Evolutionary conservation across 1,140 invertebrate species (phyloP), one percentile per base, ranked within the genome.

Genomic region (Pseudachorutes palmiensis): DNA sequence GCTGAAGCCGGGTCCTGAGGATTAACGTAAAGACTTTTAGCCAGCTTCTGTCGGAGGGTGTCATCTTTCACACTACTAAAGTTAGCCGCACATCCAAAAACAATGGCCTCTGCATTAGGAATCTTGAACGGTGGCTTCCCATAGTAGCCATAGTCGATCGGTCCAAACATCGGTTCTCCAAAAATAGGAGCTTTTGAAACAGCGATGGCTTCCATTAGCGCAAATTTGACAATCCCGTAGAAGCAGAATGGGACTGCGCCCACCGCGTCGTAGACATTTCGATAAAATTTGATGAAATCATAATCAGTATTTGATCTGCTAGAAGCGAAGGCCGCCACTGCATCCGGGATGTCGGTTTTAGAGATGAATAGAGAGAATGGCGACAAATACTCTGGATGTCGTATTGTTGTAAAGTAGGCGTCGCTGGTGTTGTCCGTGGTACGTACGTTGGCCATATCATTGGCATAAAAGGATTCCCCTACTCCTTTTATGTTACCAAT

Each of bases 71-170:
- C 41, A 22, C n/a, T 28, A 61, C 65, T 60, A 30, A 60, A 66
- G 28, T 66, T 66, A 0, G 65, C 65, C 5, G 58, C 65, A 49
- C 65, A 66, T 19, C 65, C 65, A 28, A 66, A 66, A 19, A 48
- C 22, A 9, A 61, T 22, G 29, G 49, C 65, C 9, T 41, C 55
- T 1, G 22, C 16, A 32, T 66, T 66, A 0, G 26, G 57, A 5
- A 66, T 3, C 0, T 48, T 31, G 30, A 66, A 66, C 1, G 14
- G 14, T 14, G 57, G 57, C 28, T 60, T 22, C 1, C 28, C 24
- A 28, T 66, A 66, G 29, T 66, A 66, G 2, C 58, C 36, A 12
- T 41, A 33, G 2, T 22, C 16, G 5, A 32, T 48, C 31, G 32
- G 30, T 16, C 51, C 64, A 22, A 65, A 65, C 5, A 65, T 24